Evolutionary conservation across 2,797 vertebrate species (phyloP).

Genomic region (Siniperca obscura): DNA sequence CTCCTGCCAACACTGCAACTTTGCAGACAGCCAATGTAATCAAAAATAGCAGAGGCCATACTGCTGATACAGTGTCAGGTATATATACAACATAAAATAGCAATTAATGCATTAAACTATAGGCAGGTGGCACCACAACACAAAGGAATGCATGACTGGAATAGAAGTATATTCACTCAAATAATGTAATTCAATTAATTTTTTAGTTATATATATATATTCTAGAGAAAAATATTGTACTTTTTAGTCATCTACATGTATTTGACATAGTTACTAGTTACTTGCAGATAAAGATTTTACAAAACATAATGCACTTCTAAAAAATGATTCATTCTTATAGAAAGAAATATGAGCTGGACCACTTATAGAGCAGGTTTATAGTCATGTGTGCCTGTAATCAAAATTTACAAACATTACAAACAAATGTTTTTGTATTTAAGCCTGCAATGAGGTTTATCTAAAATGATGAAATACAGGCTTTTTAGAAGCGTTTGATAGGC

Average conservation of each 20-base stretch:
- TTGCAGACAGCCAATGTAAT: not conserved
- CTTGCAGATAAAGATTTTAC: not conserved
- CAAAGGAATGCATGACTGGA: not conserved
- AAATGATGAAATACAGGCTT: not conserved
- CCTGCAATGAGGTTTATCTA: not conserved
- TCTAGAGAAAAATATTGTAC: too few species aligned
- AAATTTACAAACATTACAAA: not conserved
- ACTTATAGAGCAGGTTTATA: not conserved
- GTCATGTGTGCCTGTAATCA: not conserved
- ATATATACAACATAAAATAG: not conserved
- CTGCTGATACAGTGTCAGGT: not conserved
- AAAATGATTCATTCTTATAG: not conserved
- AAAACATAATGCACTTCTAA: slow-evolving; percentile 4
- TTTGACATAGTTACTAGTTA: not conserved
- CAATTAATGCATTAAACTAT: not conserved
- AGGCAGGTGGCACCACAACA: not conserved
- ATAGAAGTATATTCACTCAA: not conserved
- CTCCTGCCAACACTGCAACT: not conserved
- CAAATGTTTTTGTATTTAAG: not conserved
- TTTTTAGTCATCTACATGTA: not conserved
- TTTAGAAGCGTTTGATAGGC: not conserved
- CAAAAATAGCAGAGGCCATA: not conserved
- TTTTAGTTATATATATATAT: not conserved
- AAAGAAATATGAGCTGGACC: not conserved
- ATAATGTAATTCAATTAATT: not conserved